Percentiles rank a stretch among this genome's conserved stretches.
These are phyloP conservation scores for Heteromormyrus szaboi DNA, from an alignment of 2,797 vertebrate genomes.

Conservation along the genomic window DNA sequence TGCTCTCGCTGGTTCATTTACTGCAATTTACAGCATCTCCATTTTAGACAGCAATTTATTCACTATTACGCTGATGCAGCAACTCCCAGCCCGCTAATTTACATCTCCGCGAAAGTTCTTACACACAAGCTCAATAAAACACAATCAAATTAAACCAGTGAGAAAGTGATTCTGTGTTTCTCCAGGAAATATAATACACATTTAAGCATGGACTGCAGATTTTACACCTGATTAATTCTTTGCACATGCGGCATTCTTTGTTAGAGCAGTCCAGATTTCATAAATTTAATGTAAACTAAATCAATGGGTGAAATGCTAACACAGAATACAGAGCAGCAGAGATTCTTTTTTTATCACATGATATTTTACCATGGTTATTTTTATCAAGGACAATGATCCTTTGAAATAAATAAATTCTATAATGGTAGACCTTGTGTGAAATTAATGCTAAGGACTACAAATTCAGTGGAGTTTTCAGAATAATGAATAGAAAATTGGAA, in stretches of 20 bases:
- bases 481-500: background rate
- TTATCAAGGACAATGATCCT: background rate
- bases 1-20: conserved; percentile 27
- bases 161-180: background rate
- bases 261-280: background rate
- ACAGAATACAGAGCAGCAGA: background rate
- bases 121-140: conserved; percentile 8
- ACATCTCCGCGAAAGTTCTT: conserved; percentile 22
- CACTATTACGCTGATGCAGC: conserved; percentile 34
- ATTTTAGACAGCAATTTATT: conserved; percentile 33
- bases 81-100: conserved; percentile 28
- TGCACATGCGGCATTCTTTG: background rate
- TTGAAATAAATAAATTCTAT: background rate
- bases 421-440: background rate
- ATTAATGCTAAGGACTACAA: background rate
- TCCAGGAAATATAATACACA: background rate
- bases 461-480: background rate
- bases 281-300: background rate
- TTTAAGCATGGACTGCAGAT: background rate
- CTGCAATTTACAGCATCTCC: conserved; percentile 30
- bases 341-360: background rate
- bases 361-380: background rate
- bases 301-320: background rate
- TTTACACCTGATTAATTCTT: conserved; percentile 13
- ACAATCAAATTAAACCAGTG: conserved; percentile 30